These are phyloP conservation scores for Lysandra bellargus DNA, from an alignment of 2,888 invertebrate species.

Conservation along the genomic window DNA sequence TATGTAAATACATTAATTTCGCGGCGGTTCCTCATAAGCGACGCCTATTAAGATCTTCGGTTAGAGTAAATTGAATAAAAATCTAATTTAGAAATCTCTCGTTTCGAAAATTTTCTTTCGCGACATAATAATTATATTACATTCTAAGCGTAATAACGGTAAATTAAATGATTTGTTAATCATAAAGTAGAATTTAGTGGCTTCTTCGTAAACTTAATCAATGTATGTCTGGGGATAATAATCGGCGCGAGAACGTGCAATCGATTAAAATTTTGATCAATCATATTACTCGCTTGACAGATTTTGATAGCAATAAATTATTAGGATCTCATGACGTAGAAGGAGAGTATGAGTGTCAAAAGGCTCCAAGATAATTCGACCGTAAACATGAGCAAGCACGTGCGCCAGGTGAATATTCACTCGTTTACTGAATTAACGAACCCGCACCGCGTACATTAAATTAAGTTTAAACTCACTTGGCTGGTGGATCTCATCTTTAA, in stretches of 20 bases:
- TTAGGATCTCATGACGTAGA: not conserved
- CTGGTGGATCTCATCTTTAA: not conserved
- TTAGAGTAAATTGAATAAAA: conserved; percentile 13
- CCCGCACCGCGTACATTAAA: conserved; percentile 12
- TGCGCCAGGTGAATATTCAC: conserved; percentile 30
- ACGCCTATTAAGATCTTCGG: conserved; percentile 6
- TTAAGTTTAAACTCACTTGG: not conserved
- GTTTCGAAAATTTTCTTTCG: not conserved
- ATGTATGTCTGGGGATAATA: no score
- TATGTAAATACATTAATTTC: conserved; percentile 33
- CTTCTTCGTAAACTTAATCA: not conserved
- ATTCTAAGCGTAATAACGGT: not conserved
- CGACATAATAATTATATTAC: not conserved
- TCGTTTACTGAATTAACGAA: conserved; percentile 10
- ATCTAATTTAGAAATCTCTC: conserved; percentile 4
- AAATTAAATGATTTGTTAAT: not conserved
- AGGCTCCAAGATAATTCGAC: conserved; percentile 24
- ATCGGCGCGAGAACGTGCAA: not conserved
- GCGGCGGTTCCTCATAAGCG: conserved; percentile 27
- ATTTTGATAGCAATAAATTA: not conserved
- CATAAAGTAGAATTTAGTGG: not conserved
- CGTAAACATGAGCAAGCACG: conserved; percentile 28
- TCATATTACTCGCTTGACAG: not conserved
- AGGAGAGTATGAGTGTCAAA: conserved; percentile 11
- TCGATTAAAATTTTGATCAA: not conserved